These are phyloP conservation scores for Muntiacus reevesi DNA, from an alignment of 2,113 vertebrate genomes.

Conservation along the genomic window DNA sequence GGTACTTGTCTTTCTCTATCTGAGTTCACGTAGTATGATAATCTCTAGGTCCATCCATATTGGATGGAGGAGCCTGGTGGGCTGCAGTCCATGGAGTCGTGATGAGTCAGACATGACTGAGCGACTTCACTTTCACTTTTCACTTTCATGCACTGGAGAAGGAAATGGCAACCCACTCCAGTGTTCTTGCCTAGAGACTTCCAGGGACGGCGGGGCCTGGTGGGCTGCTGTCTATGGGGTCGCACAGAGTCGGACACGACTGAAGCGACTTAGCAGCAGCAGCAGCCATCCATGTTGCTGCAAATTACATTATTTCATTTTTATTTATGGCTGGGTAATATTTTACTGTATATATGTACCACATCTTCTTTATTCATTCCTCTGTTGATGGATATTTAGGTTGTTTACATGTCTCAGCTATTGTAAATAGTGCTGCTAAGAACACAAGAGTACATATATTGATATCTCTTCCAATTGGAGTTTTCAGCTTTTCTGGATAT, in stretches of 20 bases:
- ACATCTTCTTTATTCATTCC: not conserved
- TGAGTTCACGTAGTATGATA: not conserved
- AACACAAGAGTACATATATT: not conserved
- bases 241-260: too few relatives aligned
- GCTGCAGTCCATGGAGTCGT: not conserved
- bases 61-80: not conserved
- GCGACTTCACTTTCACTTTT: not conserved
- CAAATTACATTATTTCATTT: not conserved
- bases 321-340: not conserved
- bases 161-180: not conserved
- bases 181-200: too few relatives aligned
- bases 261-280: too few relatives aligned
- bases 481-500: not conserved
- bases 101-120: accelerated
- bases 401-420: not conserved
- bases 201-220: too few relatives aligned
- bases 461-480: not conserved
- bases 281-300: not conserved
- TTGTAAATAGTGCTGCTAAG: not conserved
- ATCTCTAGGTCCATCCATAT: not conserved
- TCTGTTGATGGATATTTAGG: not conserved
- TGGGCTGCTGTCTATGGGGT: too few relatives aligned
- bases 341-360: not conserved
- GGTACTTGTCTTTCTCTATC: not conserved
- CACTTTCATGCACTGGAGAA: not conserved